A percentile compares a stretch with the other conserved stretches of the same genome.
Conservation (phyloP, 1,140 invertebrate species). For the Drosophila virilis region DNA sequence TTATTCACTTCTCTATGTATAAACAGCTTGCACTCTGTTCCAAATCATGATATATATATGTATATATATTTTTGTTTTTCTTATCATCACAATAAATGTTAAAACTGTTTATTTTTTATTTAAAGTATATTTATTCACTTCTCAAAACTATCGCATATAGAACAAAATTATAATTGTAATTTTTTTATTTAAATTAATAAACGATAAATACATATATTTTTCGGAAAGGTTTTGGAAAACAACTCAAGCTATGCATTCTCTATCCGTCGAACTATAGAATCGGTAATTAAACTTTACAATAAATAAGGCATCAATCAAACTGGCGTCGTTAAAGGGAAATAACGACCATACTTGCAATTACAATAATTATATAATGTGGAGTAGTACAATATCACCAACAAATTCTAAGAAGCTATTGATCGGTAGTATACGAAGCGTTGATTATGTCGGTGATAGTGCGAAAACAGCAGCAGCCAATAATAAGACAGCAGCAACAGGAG, state of each 20-base stretch:
- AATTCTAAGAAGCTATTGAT: constrained; percentile 84
- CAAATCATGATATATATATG: no score
- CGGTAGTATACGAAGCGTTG: constrained; percentile 81
- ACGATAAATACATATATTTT: not conserved
- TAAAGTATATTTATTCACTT: no score
- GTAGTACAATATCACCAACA: constrained; percentile 83
- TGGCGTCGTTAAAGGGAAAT: constrained; percentile 72
- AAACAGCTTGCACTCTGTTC: constrained; percentile 2
- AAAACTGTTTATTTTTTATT: no score
- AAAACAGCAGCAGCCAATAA: constrained; percentile 60
- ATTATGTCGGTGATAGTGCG: constrained; percentile 84
- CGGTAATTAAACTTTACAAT: not conserved
- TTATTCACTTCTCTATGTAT: not conserved
- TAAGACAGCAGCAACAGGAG: constrained; percentile 62
- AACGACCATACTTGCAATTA: constrained; percentile 72
- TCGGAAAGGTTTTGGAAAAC: constrained; percentile 31
- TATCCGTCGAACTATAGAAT: not conserved
- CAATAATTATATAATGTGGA: constrained; percentile 84
- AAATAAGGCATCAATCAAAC: constrained; percentile 58
- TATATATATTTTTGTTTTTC: no score
- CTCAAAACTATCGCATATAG: no score
- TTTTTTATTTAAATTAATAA: not conserved
- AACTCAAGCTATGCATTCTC: constrained; percentile 24
- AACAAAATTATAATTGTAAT: no score
- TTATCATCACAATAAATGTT: no score